These are phyloP conservation scores for Agelaius phoeniceus DNA, from an alignment of 2,113 vertebrate species.

Conservation along the genomic window DNA sequence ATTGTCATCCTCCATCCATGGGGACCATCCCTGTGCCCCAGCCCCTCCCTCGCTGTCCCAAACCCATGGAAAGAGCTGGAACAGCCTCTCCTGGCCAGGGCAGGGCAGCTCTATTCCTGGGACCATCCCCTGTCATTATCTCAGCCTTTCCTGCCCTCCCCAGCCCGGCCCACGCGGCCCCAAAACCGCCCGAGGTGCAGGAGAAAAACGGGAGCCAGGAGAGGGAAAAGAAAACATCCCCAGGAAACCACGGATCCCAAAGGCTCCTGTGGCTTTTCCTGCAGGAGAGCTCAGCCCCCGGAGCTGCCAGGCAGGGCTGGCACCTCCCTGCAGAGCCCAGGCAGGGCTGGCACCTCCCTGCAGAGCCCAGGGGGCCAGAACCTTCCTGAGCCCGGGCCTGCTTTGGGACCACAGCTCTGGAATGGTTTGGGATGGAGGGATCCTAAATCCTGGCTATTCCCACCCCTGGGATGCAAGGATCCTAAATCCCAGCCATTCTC, in stretches of 20 bases:
- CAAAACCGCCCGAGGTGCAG: neutral
- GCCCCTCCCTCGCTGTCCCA: neutral
- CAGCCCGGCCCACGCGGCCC: neutral
- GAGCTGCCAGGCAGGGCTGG: neutral
- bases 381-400: fast-evolving
- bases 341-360: too few relatives aligned
- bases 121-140: conserved; percentile 47
- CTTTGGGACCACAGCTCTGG: fast-evolving
- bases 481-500: neutral
- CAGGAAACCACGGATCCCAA: neutral
- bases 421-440: neutral
- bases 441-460: neutral
- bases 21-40: neutral
- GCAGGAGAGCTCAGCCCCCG: neutral
- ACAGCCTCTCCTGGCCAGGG: neutral
- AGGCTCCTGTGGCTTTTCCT: neutral
- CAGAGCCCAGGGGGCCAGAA: neutral
- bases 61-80: neutral
- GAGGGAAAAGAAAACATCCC: neutral
- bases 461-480: neutral
- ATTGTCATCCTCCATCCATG: neutral
- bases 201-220: neutral
- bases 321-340: too few relatives aligned
- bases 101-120: conserved; percentile 41
- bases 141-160: neutral